Evolutionary conservation across 2,888 invertebrate genomes (phyloP).

Genomic region (Agriotes lineatus): DNA sequence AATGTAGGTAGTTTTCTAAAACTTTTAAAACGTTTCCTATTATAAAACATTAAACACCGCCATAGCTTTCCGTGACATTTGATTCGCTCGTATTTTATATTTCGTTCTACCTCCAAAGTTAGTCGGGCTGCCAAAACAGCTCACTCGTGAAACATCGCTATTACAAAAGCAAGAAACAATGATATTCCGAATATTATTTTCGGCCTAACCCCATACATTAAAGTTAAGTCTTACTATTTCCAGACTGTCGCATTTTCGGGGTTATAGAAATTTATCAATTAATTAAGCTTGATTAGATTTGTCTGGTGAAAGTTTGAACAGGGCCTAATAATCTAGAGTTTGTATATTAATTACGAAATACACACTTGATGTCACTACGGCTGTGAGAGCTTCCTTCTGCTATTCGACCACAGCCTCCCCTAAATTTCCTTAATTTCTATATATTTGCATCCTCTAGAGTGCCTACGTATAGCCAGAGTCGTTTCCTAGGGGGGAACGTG

Average conservation of each 20-base stretch:
- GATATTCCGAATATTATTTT: neutral
- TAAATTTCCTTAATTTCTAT: slow-evolving; percentile 10
- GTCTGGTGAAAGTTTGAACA: slow-evolving; percentile 12
- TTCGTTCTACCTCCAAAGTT: neutral
- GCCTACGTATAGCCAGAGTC: neutral
- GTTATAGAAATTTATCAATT: slow-evolving; percentile 17
- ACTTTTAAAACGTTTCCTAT: slow-evolving; percentile 5
- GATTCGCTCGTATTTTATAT: neutral
- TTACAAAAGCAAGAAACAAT: neutral
- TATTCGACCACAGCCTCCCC: slow-evolving; percentile 12
- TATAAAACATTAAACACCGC: slow-evolving; percentile 2
- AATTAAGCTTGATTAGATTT: slow-evolving; percentile 20
- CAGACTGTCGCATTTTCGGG: slow-evolving; percentile 5
- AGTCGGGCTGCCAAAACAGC: neutral
- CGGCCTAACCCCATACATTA: neutral
- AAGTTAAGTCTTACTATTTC: neutral
- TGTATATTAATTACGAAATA: slow-evolving; percentile 17
- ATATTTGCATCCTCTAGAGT: slow-evolving; percentile 2
- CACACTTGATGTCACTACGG: slow-evolving; percentile 18
- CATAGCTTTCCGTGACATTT: slow-evolving; percentile 15
- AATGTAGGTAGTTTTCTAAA: neutral
- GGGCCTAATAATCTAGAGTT: slow-evolving; percentile 18
- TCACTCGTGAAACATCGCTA: neutral
- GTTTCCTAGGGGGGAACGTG: neutral
- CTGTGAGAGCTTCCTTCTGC: slow-evolving; percentile 10